These are phyloP conservation scores for Erinaceus europaeus DNA, from an alignment of 2,113 vertebrate species.

Conservation along the genomic window DNA sequence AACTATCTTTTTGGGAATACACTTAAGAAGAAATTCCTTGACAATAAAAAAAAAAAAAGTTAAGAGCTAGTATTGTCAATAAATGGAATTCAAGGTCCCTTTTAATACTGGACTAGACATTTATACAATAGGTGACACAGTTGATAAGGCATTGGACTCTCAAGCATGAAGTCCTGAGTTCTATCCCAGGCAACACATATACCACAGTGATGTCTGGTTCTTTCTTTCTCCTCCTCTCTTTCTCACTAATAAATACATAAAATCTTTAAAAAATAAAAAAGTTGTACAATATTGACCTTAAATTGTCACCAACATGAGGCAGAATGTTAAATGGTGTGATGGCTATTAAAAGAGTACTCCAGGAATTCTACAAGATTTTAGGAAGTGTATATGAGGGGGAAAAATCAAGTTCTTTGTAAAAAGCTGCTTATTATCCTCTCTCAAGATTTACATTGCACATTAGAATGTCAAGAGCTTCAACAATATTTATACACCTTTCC, in stretches of 20 bases:
- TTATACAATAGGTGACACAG: not conserved
- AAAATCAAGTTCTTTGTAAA: not conserved
- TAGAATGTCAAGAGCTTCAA: not conserved
- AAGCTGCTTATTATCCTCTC: not conserved
- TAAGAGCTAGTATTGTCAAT: not conserved
- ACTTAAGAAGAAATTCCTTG: not conserved
- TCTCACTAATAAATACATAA: too few relatives aligned
- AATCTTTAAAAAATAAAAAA: too few relatives aligned
- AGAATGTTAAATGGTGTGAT: not conserved
- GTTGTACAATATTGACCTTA: too few relatives aligned
- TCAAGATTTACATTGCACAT: not conserved
- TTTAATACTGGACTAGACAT: not conserved
- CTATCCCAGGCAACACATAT: too few relatives aligned
- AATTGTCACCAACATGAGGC: not conserved
- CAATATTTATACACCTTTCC: too few relatives aligned
- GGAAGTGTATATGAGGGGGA: not conserved
- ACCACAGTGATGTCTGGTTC: too few relatives aligned
- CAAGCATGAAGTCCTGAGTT: too few relatives aligned
- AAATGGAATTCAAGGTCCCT: not conserved
- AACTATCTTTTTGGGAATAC: too few relatives aligned
- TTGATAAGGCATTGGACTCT: too few relatives aligned
- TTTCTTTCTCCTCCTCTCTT: too few relatives aligned
- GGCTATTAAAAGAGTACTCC: not conserved
- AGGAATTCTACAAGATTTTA: constrained; percentile 1
- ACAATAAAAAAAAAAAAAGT: not conserved